These are phyloP conservation scores for Heteromyza rotundicornis DNA, from an alignment of 2,888 invertebrate genomes.

Conservation along the genomic window DNA sequence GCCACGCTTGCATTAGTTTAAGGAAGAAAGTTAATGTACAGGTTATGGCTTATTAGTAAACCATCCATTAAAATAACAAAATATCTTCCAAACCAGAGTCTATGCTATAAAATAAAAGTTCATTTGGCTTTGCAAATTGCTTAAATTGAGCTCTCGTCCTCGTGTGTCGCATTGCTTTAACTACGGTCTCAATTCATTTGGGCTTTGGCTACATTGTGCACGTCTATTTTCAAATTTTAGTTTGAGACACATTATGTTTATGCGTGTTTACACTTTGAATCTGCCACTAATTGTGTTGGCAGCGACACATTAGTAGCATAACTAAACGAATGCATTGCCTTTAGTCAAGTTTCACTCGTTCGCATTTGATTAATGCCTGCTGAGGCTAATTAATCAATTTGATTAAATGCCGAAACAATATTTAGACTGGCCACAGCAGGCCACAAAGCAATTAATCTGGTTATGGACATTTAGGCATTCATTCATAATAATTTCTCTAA, in stretches of 20 bases:
- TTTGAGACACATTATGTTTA: not conserved
- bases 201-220: not conserved
- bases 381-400: not conserved
- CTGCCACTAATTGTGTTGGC: not conserved
- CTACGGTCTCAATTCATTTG: not conserved
- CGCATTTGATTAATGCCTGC: not conserved
- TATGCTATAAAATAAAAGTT: too few relatives aligned
- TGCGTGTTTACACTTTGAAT: not conserved
- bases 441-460: not conserved
- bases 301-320: not conserved
- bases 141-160: too few relatives aligned
- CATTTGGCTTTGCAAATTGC: too few relatives aligned
- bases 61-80: too few relatives aligned
- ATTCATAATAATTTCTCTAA: not conserved
- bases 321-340: not conserved
- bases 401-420: not conserved
- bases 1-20: too few relatives aligned
- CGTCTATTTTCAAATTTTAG: not conserved
- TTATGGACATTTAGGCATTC: not conserved
- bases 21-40: too few relatives aligned
- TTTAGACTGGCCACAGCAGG: not conserved
- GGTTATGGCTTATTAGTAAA: too few relatives aligned
- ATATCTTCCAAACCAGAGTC: too few relatives aligned
- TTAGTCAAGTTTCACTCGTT: not conserved
- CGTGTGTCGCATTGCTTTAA: not conserved